Conservation (phyloP, 2,797 vertebrate genomes). For the Odontamblyopus lacepedii region DNA sequence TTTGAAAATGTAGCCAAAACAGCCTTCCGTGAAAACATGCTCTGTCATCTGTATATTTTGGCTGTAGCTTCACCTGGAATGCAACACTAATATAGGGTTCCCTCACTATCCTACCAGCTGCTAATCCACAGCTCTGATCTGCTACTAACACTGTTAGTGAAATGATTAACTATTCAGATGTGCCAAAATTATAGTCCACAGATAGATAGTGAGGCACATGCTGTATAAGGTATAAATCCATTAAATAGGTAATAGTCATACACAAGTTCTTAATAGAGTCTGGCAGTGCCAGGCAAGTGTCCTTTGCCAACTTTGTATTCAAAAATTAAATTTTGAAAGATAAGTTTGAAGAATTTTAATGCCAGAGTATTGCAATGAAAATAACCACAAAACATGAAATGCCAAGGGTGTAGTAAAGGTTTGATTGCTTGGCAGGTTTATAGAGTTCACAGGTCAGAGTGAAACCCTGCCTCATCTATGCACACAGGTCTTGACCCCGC, state of each 20-base stretch:
- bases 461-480: constrained; percentile 51
- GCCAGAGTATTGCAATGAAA: background rate
- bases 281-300: background rate
- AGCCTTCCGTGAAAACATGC: constrained; percentile 40
- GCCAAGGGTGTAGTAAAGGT: constrained; percentile 1
- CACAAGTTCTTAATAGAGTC: no score
- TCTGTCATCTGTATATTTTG: constrained; percentile 55
- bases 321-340: background rate
- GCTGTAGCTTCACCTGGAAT: constrained; percentile 65
- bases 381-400: constrained; percentile 10
- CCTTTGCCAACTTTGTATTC: background rate
- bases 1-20: constrained; percentile 25
- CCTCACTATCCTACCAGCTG: constrained; percentile 55
- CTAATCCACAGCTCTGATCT: constrained; percentile 61
- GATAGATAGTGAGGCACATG: background rate
- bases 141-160: constrained; percentile 45
- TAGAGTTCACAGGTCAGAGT: constrained; percentile 54
- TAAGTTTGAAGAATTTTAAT: background rate
- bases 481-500: constrained; percentile 69
- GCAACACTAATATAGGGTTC: constrained; percentile 70
- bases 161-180: constrained; percentile 44
- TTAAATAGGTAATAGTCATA: background rate
- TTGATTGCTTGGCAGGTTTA: constrained; percentile 43
- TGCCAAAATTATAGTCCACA: constrained; percentile 47
- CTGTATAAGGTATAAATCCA: background rate